Evolutionary conservation across 2,113 vertebrate genomes (phyloP), one percentile per base, ranked within the genome.

Genomic region (Psittacus erithacus): DNA sequence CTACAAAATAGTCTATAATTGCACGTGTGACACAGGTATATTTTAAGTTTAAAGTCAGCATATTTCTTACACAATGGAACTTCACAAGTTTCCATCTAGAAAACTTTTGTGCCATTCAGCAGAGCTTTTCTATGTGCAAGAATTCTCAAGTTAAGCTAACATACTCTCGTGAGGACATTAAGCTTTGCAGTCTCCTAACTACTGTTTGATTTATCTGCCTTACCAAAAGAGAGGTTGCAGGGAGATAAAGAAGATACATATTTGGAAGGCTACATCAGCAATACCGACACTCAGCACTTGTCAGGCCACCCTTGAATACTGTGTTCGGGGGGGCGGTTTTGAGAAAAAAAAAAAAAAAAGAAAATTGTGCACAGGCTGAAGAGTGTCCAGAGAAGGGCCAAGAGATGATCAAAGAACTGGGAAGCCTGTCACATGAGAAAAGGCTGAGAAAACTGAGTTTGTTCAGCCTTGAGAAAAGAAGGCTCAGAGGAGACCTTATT

Each of bases 1-100:
- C 23, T 29, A 71, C 16, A 64, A 69, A 62, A 65, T 16, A 29
- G 0, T 13, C 44, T 22, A n/a, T 41, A 52, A 23, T 12, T 9
- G 59, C n/a, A n/a, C 0, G 3, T 33, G 15, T 35, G 87, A 75
- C 33, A 35, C 0, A 2, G 24, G 13, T 53, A 13, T 19, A 13
- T 41, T 87, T 79, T 25, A 64, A 67, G 5, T 47, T 79, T 46
- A 24, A 73, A 38, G 4, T 46, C 29, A 70, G 16, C 41, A 10
- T 29, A 47, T 71, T 78, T 59, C 57, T 81, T 59, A 82, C 10
- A 13, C 5, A 64, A 38, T 27, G 10, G 17, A 75, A 1, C 33
- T 25, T 78, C 47, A 75, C 5, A 13, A 28, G 15, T 69, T 88
- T 69, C 25, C 23, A 46, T 5, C 9, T 20, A 27, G 14, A 71